phyloP scores from a whole-genome alignment of 1,140 invertebrate species.

The Leptopilina clavipes region DNA sequence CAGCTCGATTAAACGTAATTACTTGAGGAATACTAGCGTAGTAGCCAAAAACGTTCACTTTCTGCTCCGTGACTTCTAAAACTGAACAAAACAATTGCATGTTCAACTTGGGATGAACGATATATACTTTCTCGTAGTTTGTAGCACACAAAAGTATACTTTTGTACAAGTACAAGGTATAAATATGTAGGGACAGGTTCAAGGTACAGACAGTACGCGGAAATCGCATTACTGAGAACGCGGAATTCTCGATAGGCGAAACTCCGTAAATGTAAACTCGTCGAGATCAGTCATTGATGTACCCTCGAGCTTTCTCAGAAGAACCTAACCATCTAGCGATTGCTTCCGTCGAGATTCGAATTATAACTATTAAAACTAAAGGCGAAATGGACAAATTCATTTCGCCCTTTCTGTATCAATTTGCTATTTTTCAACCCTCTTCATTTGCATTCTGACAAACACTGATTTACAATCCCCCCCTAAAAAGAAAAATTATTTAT shows the following conservation, averaged over 20 bases:
- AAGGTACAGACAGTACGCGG: conserved; percentile 53
- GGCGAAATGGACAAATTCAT: not conserved
- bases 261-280: conserved; percentile 66
- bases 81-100: not conserved
- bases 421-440: not conserved
- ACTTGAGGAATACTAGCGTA: too few relatives aligned
- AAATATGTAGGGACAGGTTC: conserved; percentile 48
- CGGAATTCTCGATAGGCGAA: conserved; percentile 64
- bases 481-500: not conserved
- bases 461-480: conserved; percentile 4
- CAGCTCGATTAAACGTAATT: too few relatives aligned
- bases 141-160: conserved; percentile 14
- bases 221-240: conserved; percentile 64
- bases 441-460: conserved; percentile 25
- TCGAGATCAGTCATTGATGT: conserved; percentile 62
- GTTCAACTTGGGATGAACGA: not conserved
- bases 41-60: too few relatives aligned
- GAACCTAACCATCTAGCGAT: conserved; percentile 30
- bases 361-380: too few relatives aligned
- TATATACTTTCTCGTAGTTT: conserved; percentile 12
- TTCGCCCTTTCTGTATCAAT: not conserved
- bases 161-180: conserved; percentile 32
- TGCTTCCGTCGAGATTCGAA: conserved; percentile 33
- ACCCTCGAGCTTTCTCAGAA: conserved; percentile 49
- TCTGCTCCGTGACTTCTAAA: too few relatives aligned